A percentile compares a stretch with the other conserved stretches of the same genome.
phyloP scores from a whole-genome alignment of 2,888 invertebrate species.

The Tetragonisca angustula region DNA sequence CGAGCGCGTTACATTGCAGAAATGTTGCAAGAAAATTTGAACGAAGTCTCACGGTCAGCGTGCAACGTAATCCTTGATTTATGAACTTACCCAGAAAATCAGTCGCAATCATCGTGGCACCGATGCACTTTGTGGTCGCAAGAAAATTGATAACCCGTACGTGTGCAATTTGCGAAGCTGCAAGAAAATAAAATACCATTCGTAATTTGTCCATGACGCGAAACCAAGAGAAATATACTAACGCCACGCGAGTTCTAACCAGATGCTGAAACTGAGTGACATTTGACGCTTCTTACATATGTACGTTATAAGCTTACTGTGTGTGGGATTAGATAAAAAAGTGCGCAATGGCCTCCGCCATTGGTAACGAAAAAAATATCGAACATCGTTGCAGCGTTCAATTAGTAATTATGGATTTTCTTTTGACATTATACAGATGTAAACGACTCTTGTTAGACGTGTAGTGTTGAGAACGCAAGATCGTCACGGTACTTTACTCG shows the following conservation, averaged over 20 bases:
- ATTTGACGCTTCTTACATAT: not conserved
- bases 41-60: too few relatives aligned
- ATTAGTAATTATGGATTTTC: constrained; percentile 27
- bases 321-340: not conserved
- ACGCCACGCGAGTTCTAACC: too few relatives aligned
- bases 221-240: too few relatives aligned
- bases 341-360: not conserved
- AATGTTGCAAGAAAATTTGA: not conserved
- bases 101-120: not conserved
- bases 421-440: not conserved
- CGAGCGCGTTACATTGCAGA: not conserved
- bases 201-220: not conserved
- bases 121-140: not conserved
- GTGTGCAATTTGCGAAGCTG: constrained; percentile 1
- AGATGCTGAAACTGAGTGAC: not conserved
- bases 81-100: not conserved
- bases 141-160: constrained; percentile 1
- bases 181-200: constrained; percentile 10
- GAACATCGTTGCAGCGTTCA: not conserved
- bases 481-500: constrained; percentile 59
- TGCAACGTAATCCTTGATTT: not conserved
- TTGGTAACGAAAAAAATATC: not conserved
- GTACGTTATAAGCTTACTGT: not conserved
- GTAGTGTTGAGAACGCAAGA: constrained; percentile 42
- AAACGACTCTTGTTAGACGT: constrained; percentile 19